A percentile compares a stretch with the other conserved stretches of the same genome.
phyloP scores from a whole-genome alignment of 2,113 vertebrate genomes.

The Rhipidura dahli region DNA sequence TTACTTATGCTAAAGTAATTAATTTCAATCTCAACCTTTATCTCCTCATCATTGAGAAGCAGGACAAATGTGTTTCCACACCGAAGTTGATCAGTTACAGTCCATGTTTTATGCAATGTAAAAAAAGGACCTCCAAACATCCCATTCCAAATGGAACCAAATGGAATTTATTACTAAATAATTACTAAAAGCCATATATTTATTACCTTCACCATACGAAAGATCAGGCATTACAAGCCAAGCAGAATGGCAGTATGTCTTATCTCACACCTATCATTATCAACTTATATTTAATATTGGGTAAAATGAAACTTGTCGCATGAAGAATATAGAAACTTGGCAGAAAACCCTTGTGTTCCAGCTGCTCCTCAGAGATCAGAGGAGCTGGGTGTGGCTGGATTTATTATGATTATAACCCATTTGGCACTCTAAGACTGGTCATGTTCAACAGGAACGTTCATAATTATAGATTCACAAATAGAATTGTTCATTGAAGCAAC shows the following conservation, averaged over 20 bases:
- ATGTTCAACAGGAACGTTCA: fast-evolving
- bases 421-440: neutral
- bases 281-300: neutral
- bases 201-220: neutral
- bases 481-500: neutral
- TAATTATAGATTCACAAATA: neutral
- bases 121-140: neutral
- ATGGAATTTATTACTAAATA: neutral
- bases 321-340: neutral
- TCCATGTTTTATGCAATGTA: neutral
- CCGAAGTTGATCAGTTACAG: neutral
- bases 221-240: neutral
- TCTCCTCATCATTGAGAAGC: neutral
- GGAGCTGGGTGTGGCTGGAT: neutral
- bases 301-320: neutral
- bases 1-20: neutral
- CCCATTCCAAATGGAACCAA: neutral
- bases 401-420: neutral
- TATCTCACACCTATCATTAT: neutral
- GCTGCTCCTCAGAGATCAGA: neutral
- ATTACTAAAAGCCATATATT: neutral
- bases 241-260: neutral
- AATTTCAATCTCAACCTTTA: neutral
- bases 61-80: neutral
- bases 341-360: neutral